Base-by-base conservation (phyloP, 2,113 vertebrate species). In the Bos taurus region DNA sequence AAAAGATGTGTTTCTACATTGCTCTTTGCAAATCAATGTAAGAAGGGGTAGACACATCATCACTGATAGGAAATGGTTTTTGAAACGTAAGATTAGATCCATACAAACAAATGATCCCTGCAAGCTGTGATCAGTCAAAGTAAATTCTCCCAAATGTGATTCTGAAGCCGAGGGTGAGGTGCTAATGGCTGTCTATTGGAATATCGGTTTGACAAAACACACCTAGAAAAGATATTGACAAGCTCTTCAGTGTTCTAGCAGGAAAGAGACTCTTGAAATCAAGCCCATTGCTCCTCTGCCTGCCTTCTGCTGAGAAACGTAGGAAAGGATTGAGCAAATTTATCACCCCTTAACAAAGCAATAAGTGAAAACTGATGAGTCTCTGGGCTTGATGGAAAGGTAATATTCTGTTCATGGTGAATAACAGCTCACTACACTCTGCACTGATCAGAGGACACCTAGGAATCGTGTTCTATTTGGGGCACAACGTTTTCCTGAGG, bases 141-240 rank as follows among this genome's bases (percentile, higher is more conserved):
- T 95, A 98, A 98, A 98, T 98, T 98, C 96, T 77, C 36, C 95
- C 87, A 97, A 97, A 98, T 98, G 96, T 84, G 91, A 98, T 97
- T 97, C 95, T 95, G 88, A 97, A 97, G 67, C 86, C 60, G 46
- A 94, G 95, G 95, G 93, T 96, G 90, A 98, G 93, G 96, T 97
- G 97, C 91, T 98, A 98, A 97, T 98, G 96, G 94, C 93, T 98
- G 81, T 97, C 97, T 98, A 96, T 98, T 95, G 97, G 97, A 98
- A 97, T 98, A 98, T 97, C 16, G 80, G 98, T 97, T 98, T 98
- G 98, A 98, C 95, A 98, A 98, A 98, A 98, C 88, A 67, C 96
- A 97, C 94, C 95, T 95, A 95, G 97, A 94, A 97, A 98, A 98
- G 97, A 96, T 98, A 98, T 97, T 98, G 98, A 98, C 97, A 98